Percentiles rank a stretch among this genome's conserved stretches.
Evolutionary conservation across 2,888 invertebrate genomes (phyloP).

Genomic region (Eubasilissa splendida): DNA sequence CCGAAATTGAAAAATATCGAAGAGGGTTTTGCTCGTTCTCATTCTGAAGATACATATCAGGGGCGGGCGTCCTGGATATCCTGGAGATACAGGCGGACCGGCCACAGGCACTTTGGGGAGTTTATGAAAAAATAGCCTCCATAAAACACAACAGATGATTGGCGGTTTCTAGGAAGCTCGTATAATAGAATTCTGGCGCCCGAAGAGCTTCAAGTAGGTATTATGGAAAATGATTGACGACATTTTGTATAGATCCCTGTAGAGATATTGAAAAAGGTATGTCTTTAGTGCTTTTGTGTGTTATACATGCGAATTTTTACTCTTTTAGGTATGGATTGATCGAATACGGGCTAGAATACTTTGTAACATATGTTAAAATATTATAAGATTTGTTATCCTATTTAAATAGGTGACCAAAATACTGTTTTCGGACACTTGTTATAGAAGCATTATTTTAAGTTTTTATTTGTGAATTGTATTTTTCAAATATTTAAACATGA

Average conservation of each 20-base stretch:
- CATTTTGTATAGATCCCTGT: constrained; percentile 15
- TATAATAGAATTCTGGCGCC: not conserved
- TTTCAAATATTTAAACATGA: too few species aligned
- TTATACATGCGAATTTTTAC: not conserved
- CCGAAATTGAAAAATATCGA: constrained; percentile 49
- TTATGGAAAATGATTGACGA: constrained; percentile 30
- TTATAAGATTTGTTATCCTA: too few species aligned
- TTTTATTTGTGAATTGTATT: too few species aligned
- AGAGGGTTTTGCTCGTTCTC: constrained; percentile 26
- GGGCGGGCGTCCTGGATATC: not conserved
- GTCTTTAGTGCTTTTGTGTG: constrained; percentile 4
- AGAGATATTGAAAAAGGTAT: constrained; percentile 11
- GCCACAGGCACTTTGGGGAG: constrained; percentile 11
- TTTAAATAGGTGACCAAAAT: too few species aligned
- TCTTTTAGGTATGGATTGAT: not conserved
- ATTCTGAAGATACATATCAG: too few species aligned
- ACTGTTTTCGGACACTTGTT: too few species aligned
- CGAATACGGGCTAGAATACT: not conserved
- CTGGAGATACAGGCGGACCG: constrained; percentile 10
- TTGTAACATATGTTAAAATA: too few species aligned
- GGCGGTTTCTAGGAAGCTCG: not conserved
- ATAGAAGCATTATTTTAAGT: too few species aligned
- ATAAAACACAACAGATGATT: constrained; percentile 33
- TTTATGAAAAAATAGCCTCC: constrained; percentile 19
- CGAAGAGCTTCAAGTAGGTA: constrained; percentile 4